Base-by-base conservation (phyloP, 2,888 invertebrate species). In the Seira sanloemensis region DNA sequence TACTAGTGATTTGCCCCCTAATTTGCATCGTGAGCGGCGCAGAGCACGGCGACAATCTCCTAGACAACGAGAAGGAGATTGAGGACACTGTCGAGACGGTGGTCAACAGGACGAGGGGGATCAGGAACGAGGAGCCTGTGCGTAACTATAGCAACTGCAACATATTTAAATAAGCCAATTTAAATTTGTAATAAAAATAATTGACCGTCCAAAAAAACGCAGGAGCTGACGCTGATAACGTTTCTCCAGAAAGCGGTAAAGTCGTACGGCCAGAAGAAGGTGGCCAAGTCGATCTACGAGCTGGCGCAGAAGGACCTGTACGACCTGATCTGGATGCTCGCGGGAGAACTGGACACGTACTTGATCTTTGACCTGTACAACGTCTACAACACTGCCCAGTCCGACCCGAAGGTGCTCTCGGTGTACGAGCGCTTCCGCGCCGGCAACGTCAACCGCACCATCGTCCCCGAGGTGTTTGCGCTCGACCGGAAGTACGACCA, bases 321-420 rank as follows among this genome's bases (percentile, higher is more conserved):
- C 58, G 84, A 86, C 19, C 68, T 86, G 25, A 77, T 84, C 25
- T 86, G 86, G 86, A 68, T 78, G 65, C 67, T 86, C 18, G 86
- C 84, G 19, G 86, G 86, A 16, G 84, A 84, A 46, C 71, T 86
- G 75, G 86, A 86, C 66, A 78, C 81, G 5, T 86, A 81, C 78
- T 81, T 86, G 4, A 77, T 84, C 24, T 84, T 78, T 54, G 86
- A 86, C 50, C 50, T 86, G 37, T 86, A 86, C 78, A 84, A 86
- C 37, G 73, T 78, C 1, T 86, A 86, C 68, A 46, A 23, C 2
- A 67, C 73, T 9, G 84, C 84, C 46, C 80, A 78, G 19, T 1
- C 81, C 5, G 84, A 86, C 46, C 58, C 73, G 12, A 58, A 27
- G 25, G 81, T 84, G 18, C 78, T 86, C 18, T 66, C 66, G n/a